Conservation (phyloP, 2,797 vertebrate species). For the Neosilurus mollespiculum region DNA sequence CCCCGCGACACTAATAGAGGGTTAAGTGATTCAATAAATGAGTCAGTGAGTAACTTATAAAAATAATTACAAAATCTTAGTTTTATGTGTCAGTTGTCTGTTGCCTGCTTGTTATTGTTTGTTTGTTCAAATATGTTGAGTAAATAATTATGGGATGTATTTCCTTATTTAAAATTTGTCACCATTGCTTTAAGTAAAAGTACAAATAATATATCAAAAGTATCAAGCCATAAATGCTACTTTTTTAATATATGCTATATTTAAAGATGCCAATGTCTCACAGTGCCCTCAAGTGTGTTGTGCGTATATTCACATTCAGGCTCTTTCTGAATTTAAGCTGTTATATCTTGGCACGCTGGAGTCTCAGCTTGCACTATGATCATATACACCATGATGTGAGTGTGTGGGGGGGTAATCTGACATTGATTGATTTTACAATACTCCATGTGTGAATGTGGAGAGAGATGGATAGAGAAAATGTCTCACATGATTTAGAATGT, state of each 20-base stretch:
- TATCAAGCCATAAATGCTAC: background rate
- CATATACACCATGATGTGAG: background rate
- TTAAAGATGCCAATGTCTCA: constrained; percentile 9
- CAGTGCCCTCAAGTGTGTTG: background rate
- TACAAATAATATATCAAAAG: background rate
- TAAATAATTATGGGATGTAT: too few species aligned
- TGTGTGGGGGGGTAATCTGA: background rate
- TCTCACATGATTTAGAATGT: background rate
- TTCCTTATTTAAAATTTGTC: too few species aligned
- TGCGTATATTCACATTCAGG: background rate
- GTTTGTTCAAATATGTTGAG: too few species aligned
- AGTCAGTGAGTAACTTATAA: too few species aligned
- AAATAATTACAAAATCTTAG: too few species aligned
- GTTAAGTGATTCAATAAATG: too few species aligned
- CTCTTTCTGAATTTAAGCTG: background rate
- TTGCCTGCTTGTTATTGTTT: too few species aligned
- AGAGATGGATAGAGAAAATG: background rate
- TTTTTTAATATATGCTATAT: too few species aligned
- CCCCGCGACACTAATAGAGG: too few species aligned
- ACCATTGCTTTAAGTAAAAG: background rate
- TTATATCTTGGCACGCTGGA: background rate
- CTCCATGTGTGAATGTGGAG: background rate
- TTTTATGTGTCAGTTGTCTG: too few species aligned
- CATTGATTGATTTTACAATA: constrained; percentile 7
- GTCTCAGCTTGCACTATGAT: background rate